Conservation (phyloP, 2,113 vertebrate genomes). For the Daubentonia madagascariensis region DNA sequence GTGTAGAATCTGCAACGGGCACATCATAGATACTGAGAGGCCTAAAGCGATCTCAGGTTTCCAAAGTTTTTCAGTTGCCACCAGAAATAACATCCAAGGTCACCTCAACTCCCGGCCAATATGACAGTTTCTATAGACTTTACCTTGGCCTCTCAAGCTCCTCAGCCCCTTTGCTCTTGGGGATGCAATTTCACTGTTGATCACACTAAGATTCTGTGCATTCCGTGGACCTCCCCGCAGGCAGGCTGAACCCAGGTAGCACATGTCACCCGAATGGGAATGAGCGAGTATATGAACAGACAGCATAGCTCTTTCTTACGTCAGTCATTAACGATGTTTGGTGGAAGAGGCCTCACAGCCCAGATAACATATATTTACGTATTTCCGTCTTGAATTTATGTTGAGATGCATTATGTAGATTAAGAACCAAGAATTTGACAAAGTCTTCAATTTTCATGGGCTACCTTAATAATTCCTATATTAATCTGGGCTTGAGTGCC, state of each 20-base stretch:
- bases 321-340: background rate
- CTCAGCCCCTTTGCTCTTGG: background rate
- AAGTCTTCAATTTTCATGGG: background rate
- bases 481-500: background rate
- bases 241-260: too few relatives aligned
- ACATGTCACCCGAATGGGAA: background rate
- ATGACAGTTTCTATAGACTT: background rate
- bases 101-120: too few relatives aligned
- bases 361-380: too few relatives aligned
- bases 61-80: background rate
- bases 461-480: background rate
- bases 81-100: background rate
- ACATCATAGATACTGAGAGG: background rate
- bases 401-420: background rate
- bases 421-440: background rate
- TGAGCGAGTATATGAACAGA: background rate
- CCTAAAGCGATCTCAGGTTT: background rate
- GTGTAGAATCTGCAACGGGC: background rate
- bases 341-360: background rate
- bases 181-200: background rate
- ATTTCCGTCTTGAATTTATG: background rate
- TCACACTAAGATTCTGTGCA: too few relatives aligned
- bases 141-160: too few relatives aligned
- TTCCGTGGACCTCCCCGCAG: background rate
- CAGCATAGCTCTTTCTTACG: background rate